phyloP scores from a whole-genome alignment of 2,113 vertebrate genomes.

The Percina caprodes region DNA sequence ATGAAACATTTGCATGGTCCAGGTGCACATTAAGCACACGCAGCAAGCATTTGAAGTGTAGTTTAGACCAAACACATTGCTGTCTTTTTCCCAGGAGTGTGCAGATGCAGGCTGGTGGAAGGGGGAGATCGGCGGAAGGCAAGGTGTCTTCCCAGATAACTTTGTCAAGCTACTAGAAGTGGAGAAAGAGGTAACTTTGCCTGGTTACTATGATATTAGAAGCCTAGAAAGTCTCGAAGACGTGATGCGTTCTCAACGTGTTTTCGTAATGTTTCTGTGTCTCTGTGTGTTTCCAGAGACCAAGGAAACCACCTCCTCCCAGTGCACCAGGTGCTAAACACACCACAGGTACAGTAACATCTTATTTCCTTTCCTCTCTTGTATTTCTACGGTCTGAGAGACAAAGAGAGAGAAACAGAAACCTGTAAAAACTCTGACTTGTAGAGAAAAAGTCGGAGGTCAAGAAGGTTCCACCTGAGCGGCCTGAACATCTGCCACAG shows the following conservation, averaged over 20 bases:
- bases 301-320: slow-evolving; percentile 97
- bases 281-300: slow-evolving; percentile 88
- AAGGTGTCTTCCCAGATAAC: slow-evolving; percentile 97
- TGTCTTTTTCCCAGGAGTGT: slow-evolving; percentile 87
- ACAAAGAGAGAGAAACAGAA: background rate
- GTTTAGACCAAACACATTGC: background rate
- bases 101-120: slow-evolving; percentile 98
- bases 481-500: slow-evolving; percentile 91
- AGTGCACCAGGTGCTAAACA: slow-evolving; percentile 90
- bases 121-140: slow-evolving; percentile 92
- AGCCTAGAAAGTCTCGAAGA: background rate
- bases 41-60: background rate
- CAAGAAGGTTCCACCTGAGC: slow-evolving; percentile 95
- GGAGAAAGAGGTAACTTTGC: slow-evolving; percentile 90
- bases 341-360: slow-evolving; percentile 87
- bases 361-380: background rate
- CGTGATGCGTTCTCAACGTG: background rate
- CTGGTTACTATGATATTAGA: background rate
- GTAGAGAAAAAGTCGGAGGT: slow-evolving; percentile 92
- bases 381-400: background rate
- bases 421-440: slow-evolving; percentile 69
- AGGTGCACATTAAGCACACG: background rate
- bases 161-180: slow-evolving; percentile 97
- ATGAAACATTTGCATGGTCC: slow-evolving; percentile 25
- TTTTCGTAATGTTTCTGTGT: slow-evolving; percentile 9